Conservation (phyloP, 2,113 vertebrate species). For the Poeciliopsis prolifica region DNA sequence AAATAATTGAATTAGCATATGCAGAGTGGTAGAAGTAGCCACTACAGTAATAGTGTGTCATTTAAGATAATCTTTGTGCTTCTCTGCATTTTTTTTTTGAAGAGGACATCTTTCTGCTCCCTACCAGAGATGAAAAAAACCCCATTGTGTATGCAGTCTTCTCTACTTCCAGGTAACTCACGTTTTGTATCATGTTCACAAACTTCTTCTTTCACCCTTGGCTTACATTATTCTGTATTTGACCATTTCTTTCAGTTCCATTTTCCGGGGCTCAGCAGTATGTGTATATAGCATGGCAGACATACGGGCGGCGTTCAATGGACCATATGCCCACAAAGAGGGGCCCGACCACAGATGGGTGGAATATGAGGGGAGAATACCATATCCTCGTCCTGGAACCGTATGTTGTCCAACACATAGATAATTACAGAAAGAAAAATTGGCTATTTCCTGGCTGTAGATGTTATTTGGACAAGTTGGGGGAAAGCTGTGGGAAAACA, state of each 20-base stretch:
- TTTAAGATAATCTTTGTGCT: conserved; percentile 1
- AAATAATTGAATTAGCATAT: neutral
- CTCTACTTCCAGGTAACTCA: conserved; percentile 91
- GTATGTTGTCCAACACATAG: conserved; percentile 51
- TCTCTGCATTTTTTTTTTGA: conserved; percentile 57
- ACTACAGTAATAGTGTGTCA: neutral
- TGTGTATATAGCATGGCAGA: conserved; percentile 97
- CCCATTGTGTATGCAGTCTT: conserved; percentile 93
- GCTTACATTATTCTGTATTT: conserved; percentile 4
- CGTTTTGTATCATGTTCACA: neutral
- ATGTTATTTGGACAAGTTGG: conserved; percentile 9
- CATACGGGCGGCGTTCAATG: conserved; percentile 93
- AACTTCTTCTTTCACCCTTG: neutral
- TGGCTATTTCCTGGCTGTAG: neutral
- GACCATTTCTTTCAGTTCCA: conserved; percentile 81
- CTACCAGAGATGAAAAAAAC: conserved; percentile 93
- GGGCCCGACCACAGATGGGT: conserved; percentile 94
- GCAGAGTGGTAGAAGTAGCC: too few species aligned
- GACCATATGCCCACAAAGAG: conserved; percentile 96
- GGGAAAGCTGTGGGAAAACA: neutral
- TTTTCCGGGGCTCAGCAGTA: conserved; percentile 98
- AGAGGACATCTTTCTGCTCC: conserved; percentile 95
- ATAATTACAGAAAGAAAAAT: neutral
- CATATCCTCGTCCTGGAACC: conserved; percentile 94
- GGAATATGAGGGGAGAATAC: conserved; percentile 93